phyloP scores from a whole-genome alignment of 2,113 vertebrate species.

The Anoplopoma fimbria region DNA sequence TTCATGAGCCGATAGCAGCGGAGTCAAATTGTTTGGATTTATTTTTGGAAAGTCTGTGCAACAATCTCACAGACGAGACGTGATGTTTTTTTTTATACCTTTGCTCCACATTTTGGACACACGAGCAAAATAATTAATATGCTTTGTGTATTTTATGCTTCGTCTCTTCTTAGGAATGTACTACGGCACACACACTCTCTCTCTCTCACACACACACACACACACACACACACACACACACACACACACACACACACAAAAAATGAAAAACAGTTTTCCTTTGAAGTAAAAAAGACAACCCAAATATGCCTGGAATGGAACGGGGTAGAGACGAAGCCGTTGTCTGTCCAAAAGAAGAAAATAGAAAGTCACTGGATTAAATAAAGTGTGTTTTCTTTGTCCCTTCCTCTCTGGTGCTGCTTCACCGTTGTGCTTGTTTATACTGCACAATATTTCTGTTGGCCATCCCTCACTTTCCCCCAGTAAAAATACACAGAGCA shows the following conservation, averaged over 20 bases:
- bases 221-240: too few species aligned
- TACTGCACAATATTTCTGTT: constrained; percentile 63
- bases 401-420: constrained; percentile 52
- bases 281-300: constrained; percentile 59
- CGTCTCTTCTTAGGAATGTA: constrained; percentile 34
- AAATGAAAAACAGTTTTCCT: constrained; percentile 61
- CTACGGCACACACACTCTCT: neutral
- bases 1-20: constrained; percentile 21
- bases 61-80: neutral
- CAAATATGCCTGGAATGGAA: constrained; percentile 73
- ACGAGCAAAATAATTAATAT: constrained; percentile 37
- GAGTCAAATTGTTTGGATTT: constrained; percentile 45
- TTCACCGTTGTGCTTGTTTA: constrained; percentile 75
- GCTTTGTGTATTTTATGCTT: constrained; percentile 41
- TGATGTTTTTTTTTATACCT: constrained; percentile 20
- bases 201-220: neutral
- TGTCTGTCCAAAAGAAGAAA: constrained; percentile 25
- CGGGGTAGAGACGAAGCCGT: constrained; percentile 15
- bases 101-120: constrained; percentile 43
- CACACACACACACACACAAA: constrained; percentile 10
- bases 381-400: constrained; percentile 71
- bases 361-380: constrained; percentile 42
- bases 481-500: constrained; percentile 75
- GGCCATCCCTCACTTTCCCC: constrained; percentile 62
- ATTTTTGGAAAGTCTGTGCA: constrained; percentile 68